phyloP scores from a whole-genome alignment of 2,113 vertebrate genomes.

The Stictonetta naevosa region DNA sequence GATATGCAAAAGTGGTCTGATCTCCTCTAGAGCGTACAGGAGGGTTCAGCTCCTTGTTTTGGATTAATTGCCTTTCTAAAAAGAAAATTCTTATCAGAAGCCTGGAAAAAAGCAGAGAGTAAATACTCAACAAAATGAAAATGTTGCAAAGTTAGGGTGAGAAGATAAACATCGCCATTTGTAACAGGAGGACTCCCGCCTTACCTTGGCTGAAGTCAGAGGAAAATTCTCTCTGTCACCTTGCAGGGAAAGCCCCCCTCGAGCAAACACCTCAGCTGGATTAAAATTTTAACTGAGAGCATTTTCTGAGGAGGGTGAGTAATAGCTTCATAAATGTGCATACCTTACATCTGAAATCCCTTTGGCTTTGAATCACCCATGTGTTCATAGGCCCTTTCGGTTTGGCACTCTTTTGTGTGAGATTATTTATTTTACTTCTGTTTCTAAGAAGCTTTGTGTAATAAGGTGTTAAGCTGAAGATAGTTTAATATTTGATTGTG shows the following conservation, averaged over 20 bases:
- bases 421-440: slow-evolving; percentile 55
- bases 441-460: slow-evolving; percentile 65
- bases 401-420: slow-evolving; percentile 3
- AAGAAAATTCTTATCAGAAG: background rate
- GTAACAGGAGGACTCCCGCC: background rate
- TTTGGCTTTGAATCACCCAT: slow-evolving; percentile 18
- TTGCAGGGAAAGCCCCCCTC: background rate
- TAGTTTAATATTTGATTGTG: slow-evolving; percentile 56
- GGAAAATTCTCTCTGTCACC: background rate
- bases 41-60: slow-evolving; percentile 20
- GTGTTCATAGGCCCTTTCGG: background rate
- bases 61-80: slow-evolving; percentile 49
- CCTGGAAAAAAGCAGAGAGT: background rate
- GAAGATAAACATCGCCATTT: background rate
- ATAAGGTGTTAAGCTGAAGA: slow-evolving; percentile 43
- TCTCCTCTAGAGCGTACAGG: slow-evolving; percentile 23
- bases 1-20: background rate
- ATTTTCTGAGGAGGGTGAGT: slow-evolving; percentile 1
- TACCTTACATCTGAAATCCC: slow-evolving; percentile 15
- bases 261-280: background rate
- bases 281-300: slow-evolving; percentile 22
- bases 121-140: background rate
- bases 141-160: background rate
- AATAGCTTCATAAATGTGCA: slow-evolving; percentile 10
- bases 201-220: background rate